Evolutionary conservation across 2,888 invertebrate species (phyloP).

Genomic region (Andrena praecox): DNA sequence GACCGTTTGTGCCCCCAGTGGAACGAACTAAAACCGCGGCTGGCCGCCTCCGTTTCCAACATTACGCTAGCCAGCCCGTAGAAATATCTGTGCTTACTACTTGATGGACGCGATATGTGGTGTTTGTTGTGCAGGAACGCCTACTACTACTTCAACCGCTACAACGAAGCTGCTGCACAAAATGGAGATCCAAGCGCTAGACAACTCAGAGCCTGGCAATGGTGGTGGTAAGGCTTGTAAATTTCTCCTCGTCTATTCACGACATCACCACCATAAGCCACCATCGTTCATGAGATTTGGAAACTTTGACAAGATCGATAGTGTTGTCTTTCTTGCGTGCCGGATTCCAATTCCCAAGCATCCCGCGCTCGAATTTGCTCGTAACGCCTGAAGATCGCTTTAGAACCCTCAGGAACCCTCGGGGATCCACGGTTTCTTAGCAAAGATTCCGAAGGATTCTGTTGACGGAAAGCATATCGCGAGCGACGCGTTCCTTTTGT

Average conservation of each 20-base stretch:
- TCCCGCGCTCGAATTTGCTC: conserved; percentile 24
- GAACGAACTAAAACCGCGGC: conserved; percentile 12
- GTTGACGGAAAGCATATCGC: conserved; percentile 22
- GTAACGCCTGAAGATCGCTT: conserved; percentile 44
- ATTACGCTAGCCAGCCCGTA: conserved; percentile 55
- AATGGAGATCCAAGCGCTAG: conserved; percentile 83
- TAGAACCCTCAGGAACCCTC: conserved; percentile 10
- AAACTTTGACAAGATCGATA: conserved; percentile 69
- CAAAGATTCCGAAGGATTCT: conserved; percentile 5
- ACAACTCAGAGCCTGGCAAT: conserved; percentile 80
- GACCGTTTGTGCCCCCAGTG: neutral
- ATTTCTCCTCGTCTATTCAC: conserved; percentile 67
- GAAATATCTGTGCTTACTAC: conserved; percentile 73
- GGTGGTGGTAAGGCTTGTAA: conserved; percentile 82
- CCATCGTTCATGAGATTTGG: conserved; percentile 66
- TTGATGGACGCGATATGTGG: conserved; percentile 82
- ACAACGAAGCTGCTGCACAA: conserved; percentile 83
- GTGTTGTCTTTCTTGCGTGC: conserved; percentile 44
- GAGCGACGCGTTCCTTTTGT: conserved; percentile 15
- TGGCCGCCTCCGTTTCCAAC: conserved; percentile 22
- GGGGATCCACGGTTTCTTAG: conserved; percentile 5
- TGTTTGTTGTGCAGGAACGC: conserved; percentile 83
- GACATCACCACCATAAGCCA: conserved; percentile 72
- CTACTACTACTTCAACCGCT: conserved; percentile 81
- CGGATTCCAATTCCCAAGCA: conserved; percentile 42